Evolutionary conservation across 2,888 invertebrate species (phyloP), one percentile per base, ranked within the genome.

Genomic region (Harpagoxenus sublaevis): DNA sequence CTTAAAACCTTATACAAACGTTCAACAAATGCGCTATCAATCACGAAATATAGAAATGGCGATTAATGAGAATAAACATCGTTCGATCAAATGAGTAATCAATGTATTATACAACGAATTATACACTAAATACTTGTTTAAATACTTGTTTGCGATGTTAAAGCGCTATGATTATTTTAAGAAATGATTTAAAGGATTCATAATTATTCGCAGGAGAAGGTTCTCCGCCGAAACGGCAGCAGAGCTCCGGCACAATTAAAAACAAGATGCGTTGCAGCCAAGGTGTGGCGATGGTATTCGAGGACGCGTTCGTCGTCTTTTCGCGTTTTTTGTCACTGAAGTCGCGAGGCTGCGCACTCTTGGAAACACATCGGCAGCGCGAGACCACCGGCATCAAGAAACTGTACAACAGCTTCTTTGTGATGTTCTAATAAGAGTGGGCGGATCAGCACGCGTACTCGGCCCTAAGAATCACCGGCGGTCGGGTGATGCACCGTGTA

Each of bases 351-450:
- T 95, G 95, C 95, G 97, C 97, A 94, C 96, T 98, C 93, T 96
- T 98, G 86, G 97, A 97, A 95, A 97, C 97, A 94, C 98, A 97
- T 95, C 97, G 98, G 93, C 98, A 98, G 95, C 96, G 97, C 94
- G 98, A 98, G 95, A 97, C 97, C 42, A 98, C 98, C 71, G 98
- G 98, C 87, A 97, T 98, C 94, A 98, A 98, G 95, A 98, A 98
- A 95, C 96, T 98, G 94, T 98, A 98, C 96, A 98, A 98, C 96
- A 98, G 98, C 87, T 98, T 98, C 96, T 98, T 98, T 95, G 98
- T 98, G 91, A 96, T 98, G 95, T 98, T 98, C 96, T 98, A 98
- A 97, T 98, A 98, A 97, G 96, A 94, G 93, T 74, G 70, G 79
- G 88, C 35, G n/a, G 83, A 75, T 48, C 51, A 88, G 55, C 81